A percentile compares a stretch with the other conserved stretches of the same genome.
Conservation (phyloP, 2,113 vertebrate species). For the Pollachius pollachius region DNA sequence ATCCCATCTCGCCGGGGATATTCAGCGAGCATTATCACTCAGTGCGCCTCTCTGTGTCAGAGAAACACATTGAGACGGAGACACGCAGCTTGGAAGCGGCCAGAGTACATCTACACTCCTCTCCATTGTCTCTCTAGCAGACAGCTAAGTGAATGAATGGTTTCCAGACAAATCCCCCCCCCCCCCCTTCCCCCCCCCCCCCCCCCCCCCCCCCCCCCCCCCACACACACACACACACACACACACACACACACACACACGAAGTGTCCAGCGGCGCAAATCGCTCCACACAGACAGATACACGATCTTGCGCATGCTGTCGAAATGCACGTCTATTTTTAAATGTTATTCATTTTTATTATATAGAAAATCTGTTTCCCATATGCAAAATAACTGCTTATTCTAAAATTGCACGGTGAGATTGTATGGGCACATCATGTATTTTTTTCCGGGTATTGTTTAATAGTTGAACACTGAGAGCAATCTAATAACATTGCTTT, state of each 20-base stretch:
- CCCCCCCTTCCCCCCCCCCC: conserved; percentile 39
- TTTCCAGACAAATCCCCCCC: conserved; percentile 50
- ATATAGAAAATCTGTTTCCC: conserved; percentile 4
- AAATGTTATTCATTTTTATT: conserved; percentile 33
- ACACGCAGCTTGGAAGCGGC: conserved; percentile 34
- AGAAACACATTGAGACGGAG: background rate
- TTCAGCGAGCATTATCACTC: conserved; percentile 51
- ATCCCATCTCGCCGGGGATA: conserved; percentile 51
- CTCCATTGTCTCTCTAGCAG: conserved; percentile 58
- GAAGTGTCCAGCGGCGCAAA: conserved; percentile 41
- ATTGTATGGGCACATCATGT: too few relatives aligned
- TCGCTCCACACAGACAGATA: conserved; percentile 43
- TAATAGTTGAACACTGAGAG: too few relatives aligned
- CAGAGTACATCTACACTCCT: conserved; percentile 41
- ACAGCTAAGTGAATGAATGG: conserved; percentile 38
- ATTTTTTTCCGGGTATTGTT: too few relatives aligned
- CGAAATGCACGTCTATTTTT: conserved; percentile 50
- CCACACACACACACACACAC: background rate
- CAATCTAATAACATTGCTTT: too few relatives aligned
- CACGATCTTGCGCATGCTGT: conserved; percentile 55
- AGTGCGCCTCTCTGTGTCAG: conserved; percentile 30
- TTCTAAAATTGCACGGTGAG: too few relatives aligned
- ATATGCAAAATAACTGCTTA: too few relatives aligned
- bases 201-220: conserved; percentile 56
- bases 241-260: too few relatives aligned